Percentiles rank a stretch among this genome's conserved stretches.
Evolutionary conservation across 2,888 invertebrate species (phyloP).

Genomic region (Lochmaea crataegi): DNA sequence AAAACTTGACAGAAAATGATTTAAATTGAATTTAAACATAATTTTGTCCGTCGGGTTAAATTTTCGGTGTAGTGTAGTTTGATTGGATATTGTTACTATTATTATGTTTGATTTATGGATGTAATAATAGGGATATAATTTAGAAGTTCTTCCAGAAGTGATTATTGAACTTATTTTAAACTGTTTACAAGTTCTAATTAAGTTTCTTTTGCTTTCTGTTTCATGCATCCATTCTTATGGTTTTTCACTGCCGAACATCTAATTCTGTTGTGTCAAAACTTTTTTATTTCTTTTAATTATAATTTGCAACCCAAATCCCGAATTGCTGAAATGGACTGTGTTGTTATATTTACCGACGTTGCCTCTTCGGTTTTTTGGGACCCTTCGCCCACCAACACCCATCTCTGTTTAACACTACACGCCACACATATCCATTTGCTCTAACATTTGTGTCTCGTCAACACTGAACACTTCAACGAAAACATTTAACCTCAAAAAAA

Average conservation of each 20-base stretch:
- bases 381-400: conserved; percentile 59
- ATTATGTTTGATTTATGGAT: not conserved
- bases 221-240: conserved; percentile 63
- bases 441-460: conserved; percentile 41
- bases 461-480: conserved; percentile 38
- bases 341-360: conserved; percentile 51
- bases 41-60: no score
- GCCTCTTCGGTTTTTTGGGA: conserved; percentile 54
- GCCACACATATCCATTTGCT: conserved; percentile 42
- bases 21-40: no score
- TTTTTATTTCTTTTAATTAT: conserved; percentile 49
- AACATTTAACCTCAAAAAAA: conserved; percentile 40
- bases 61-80: no score
- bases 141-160: conserved; percentile 18
- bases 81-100: not conserved
- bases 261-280: conserved; percentile 41
- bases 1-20: no score
- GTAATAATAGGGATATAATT: not conserved
- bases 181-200: conserved; percentile 42
- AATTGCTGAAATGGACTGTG: conserved; percentile 47
- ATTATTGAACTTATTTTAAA: conserved; percentile 19
- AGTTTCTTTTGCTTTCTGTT: conserved; percentile 62
- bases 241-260: conserved; percentile 44
- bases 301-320: conserved; percentile 45
- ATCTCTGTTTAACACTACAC: conserved; percentile 40